Conservation (phyloP, 1,140 invertebrate species). For the Lepidotrigona ventralis region DNA sequence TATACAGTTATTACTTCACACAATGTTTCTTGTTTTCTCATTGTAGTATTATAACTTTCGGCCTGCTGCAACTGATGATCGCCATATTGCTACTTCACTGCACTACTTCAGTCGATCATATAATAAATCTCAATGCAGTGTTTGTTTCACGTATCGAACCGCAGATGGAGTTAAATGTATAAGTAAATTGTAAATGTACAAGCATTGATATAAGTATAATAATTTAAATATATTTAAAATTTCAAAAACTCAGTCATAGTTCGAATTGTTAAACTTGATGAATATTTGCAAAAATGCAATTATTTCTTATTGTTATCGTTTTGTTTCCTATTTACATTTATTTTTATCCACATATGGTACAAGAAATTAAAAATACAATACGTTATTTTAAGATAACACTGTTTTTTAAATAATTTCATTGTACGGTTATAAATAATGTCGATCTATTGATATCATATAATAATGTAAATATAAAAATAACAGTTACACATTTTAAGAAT, state of each 20-base stretch:
- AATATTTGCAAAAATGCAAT: not conserved
- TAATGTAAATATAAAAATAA: not conserved
- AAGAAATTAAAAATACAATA: not conserved
- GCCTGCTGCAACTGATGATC: slow-evolving; percentile 7
- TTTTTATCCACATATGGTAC: too few species aligned
- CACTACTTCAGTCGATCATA: slow-evolving; percentile 51
- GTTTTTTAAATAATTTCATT: not conserved
- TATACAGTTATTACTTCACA: slow-evolving; percentile 16
- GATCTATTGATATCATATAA: not conserved
- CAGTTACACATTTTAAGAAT: not conserved
- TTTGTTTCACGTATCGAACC: not conserved
- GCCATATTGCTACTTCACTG: slow-evolving; percentile 49
- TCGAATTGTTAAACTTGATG: not conserved
- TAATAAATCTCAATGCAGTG: slow-evolving; percentile 17
- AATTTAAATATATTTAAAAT: not conserved
- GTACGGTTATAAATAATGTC: not conserved
- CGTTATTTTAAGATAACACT: not conserved
- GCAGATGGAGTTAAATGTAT: slow-evolving; percentile 22
- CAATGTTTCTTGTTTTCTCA: slow-evolving; percentile 36
- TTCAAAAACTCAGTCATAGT: not conserved
- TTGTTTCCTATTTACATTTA: not conserved
- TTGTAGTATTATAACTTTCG: slow-evolving; percentile 45
- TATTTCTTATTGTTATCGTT: not conserved
- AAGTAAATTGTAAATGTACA: too few species aligned
- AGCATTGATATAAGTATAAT: not conserved